phyloP scores from a whole-genome alignment of 2,888 invertebrate species.

The Erannis defoliaria region DNA sequence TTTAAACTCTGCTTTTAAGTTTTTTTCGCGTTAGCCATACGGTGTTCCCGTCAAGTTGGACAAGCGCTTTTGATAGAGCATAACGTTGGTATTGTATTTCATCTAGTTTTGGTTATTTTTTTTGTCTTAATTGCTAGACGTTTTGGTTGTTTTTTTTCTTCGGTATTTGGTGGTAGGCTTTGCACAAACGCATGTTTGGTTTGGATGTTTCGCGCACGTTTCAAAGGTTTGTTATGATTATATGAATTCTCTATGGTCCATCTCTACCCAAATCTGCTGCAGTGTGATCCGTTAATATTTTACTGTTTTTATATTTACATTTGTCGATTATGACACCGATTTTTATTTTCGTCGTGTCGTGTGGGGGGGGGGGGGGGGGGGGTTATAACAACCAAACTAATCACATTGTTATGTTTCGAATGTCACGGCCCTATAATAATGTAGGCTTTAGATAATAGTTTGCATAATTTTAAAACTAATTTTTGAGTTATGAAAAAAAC shows the following conservation, averaged over 20 bases:
- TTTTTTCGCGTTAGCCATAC: constrained; percentile 63
- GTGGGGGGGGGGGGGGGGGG: no score
- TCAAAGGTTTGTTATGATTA: not conserved
- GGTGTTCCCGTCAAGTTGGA: constrained; percentile 67
- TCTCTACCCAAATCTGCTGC: no score
- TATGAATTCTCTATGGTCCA: not conserved
- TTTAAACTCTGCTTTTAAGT: constrained; percentile 61
- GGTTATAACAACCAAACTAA: no score
- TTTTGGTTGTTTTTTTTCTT: constrained; percentile 41
- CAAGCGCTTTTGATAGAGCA: constrained; percentile 64
- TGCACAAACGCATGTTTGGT: not conserved
- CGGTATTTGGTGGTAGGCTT: constrained; percentile 8
- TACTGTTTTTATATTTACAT: no score
- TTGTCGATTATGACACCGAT: no score
- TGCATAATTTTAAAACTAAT: no score
- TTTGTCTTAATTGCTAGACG: constrained; percentile 51
- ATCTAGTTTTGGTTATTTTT: constrained; percentile 61
- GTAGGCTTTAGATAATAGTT: no score
- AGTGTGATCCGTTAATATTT: not conserved
- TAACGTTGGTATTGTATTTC: constrained; percentile 61
- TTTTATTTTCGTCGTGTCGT: no score
- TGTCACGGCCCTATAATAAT: no score
- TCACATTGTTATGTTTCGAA: not conserved
- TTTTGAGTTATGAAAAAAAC: not conserved
- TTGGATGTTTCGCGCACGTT: not conserved